These are phyloP conservation scores for Nyctalus aviator DNA, from an alignment of 2,797 vertebrate species.

Conservation along the genomic window DNA sequence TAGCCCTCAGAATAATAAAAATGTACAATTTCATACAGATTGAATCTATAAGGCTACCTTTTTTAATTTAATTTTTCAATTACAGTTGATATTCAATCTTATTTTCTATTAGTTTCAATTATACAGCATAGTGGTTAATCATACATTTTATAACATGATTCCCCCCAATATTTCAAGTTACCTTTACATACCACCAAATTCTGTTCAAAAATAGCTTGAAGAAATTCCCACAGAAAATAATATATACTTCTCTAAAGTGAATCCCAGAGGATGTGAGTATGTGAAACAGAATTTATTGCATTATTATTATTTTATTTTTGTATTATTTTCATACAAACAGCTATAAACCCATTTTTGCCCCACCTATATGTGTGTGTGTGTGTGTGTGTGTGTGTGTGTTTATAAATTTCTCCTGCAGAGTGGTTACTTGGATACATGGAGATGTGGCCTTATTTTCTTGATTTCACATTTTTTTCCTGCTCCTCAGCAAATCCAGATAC, in stretches of 20 bases:
- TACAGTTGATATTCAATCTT: not conserved
- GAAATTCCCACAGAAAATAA: constrained; percentile 48
- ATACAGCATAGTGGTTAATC: not conserved
- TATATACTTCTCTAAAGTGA: not conserved
- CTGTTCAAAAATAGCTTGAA: constrained; percentile 33
- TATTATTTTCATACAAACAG: not conserved
- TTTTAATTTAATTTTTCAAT: not conserved
- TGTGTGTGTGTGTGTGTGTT: not conserved
- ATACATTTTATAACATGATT: not conserved
- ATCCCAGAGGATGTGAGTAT: not conserved
- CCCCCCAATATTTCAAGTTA: not conserved
- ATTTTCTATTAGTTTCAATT: not conserved
- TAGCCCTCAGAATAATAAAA: constrained; percentile 39
- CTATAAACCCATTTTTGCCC: not conserved
- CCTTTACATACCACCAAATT: constrained; percentile 46
- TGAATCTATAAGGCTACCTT: not conserved
- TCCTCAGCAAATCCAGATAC: not conserved
- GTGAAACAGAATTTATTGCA: not conserved
- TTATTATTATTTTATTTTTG: not conserved
- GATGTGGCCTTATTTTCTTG: constrained; percentile 48
- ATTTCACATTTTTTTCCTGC: constrained; percentile 14
- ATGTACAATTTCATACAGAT: not conserved
- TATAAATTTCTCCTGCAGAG: constrained; percentile 5
- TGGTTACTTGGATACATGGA: constrained; percentile 18
- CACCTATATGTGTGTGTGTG: not conserved